phyloP scores from a whole-genome alignment of 2,113 vertebrate species.

The Mola mola region DNA sequence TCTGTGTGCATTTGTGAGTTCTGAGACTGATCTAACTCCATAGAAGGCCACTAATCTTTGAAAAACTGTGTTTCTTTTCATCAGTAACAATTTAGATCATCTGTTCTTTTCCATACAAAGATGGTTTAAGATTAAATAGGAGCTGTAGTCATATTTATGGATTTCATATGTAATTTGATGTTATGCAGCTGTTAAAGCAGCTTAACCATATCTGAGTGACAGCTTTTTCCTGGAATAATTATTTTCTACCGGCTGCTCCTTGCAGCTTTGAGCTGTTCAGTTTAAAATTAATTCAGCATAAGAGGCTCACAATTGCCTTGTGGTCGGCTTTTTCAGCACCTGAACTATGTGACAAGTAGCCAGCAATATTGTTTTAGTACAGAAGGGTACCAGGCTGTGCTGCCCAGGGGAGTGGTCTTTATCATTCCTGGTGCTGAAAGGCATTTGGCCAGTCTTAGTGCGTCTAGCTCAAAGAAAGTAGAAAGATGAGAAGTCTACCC shows the following conservation, averaged over 20 bases:
- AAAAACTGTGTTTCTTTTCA: no score
- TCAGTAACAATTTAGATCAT: no score
- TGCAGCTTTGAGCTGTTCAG: neutral
- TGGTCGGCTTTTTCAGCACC: slow-evolving; percentile 35
- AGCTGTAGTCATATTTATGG: no score
- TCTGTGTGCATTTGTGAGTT: no score
- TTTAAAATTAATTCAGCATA: slow-evolving; percentile 32
- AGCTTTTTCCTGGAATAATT: neutral
- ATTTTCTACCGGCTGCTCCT: no score
- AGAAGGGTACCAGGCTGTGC: slow-evolving; percentile 23
- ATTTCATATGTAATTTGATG: no score
- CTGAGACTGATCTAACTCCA: no score
- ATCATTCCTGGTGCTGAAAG: slow-evolving; percentile 38
- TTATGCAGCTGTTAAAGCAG: neutral
- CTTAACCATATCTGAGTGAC: no score
- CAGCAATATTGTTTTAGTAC: slow-evolving; percentile 40
- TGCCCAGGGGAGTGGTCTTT: slow-evolving; percentile 37
- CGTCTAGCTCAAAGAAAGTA: slow-evolving; percentile 27
- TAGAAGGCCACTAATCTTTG: no score
- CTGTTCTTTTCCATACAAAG: no score
- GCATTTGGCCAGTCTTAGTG: slow-evolving; percentile 14
- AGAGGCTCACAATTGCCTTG: slow-evolving; percentile 8
- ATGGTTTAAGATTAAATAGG: no score
- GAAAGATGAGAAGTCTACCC: slow-evolving; percentile 17
- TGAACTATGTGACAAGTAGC: slow-evolving; percentile 49